Conservation (phyloP, 2,113 vertebrate genomes). For the Monopterus albus region DNA sequence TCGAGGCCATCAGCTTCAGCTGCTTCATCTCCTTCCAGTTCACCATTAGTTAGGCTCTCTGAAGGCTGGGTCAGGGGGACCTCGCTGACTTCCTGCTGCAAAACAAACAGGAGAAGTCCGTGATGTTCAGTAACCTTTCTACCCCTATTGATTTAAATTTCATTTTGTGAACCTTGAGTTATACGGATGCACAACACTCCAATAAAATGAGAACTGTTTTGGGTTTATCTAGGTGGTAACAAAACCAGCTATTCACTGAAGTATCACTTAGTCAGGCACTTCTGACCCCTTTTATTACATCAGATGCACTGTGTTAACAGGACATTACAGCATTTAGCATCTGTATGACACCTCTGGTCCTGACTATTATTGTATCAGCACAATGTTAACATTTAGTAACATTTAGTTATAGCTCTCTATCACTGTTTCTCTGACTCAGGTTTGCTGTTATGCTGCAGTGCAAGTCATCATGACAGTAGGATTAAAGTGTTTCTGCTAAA, state of each 20-base stretch:
- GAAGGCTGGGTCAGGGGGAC: constrained; percentile 63
- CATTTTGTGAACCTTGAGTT: neutral
- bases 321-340: constrained; percentile 22
- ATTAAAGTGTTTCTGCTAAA: constrained; percentile 3
- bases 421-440: neutral
- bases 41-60: constrained; percentile 70
- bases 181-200: neutral
- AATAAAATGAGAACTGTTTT: neutral
- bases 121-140: neutral
- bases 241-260: neutral
- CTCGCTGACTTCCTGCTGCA: constrained; percentile 78
- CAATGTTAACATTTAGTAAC: neutral
- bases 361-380: neutral
- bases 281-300: neutral
- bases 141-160: neutral
- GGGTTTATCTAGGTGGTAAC: neutral
- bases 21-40: constrained; percentile 57
- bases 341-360: constrained; percentile 15
- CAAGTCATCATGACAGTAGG: neutral
- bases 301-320: constrained; percentile 1
- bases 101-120: constrained; percentile 47
- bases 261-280: neutral
- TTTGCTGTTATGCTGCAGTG: neutral
- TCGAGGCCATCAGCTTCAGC: constrained; percentile 52
- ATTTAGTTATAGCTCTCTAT: constrained; percentile 4